Evolutionary conservation across 2,797 vertebrate species (phyloP).

Genomic region (Propithecus deckenii): DNA sequence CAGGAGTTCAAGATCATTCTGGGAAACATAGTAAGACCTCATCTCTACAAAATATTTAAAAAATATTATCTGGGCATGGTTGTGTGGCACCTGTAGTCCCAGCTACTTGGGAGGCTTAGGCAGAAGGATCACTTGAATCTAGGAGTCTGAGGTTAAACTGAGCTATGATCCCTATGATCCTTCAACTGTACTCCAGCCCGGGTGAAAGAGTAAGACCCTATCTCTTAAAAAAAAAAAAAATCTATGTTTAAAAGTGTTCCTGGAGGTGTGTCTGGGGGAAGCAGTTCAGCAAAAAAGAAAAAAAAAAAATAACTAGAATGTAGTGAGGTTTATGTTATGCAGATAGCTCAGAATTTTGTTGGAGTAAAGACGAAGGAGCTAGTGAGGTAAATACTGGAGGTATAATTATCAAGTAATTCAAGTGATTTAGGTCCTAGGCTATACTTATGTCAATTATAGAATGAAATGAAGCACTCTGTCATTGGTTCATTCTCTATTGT

Average conservation of each 20-base stretch:
- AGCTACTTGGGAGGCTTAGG: neutral
- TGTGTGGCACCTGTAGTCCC: neutral
- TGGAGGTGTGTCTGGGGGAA: neutral
- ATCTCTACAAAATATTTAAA: neutral
- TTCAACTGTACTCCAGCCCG: neutral
- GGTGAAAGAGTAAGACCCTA: neutral
- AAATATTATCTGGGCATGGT: neutral
- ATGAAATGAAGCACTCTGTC: neutral
- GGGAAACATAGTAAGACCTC: neutral
- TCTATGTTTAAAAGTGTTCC: neutral
- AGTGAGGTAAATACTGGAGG: neutral
- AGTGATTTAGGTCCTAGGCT: constrained; percentile 19
- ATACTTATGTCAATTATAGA: constrained; percentile 22
- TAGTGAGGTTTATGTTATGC: neutral
- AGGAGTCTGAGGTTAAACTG: neutral
- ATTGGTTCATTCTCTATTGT: constrained; percentile 31
- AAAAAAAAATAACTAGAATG: neutral
- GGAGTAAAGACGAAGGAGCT: neutral
- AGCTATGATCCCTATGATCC: neutral
- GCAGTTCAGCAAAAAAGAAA: too few relatives aligned
- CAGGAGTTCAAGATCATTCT: neutral
- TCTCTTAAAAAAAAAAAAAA: neutral
- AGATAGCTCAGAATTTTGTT: neutral
- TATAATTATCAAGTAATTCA: constrained; percentile 52
- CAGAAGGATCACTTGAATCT: neutral